Conservation (phyloP, 2,888 invertebrate genomes). For the Meteorus colon region DNA sequence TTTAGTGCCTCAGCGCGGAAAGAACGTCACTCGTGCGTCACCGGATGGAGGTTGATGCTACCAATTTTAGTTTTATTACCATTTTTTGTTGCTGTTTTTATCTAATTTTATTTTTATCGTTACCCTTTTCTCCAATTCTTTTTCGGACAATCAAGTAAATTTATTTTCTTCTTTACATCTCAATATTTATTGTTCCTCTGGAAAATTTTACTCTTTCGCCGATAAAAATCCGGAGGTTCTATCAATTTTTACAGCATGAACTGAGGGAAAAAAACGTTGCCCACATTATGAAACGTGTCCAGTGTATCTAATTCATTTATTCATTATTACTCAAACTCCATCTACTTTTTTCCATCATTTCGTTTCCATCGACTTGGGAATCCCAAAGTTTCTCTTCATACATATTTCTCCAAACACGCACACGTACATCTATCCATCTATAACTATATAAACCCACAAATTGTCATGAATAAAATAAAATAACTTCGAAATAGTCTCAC, state of each 20-base stretch:
- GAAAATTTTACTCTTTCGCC: too few species aligned
- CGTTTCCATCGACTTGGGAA: background rate
- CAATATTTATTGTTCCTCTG: too few species aligned
- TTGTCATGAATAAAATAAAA: background rate
- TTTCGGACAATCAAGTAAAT: background rate
- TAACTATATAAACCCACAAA: background rate
- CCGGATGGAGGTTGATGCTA: conserved; percentile 53
- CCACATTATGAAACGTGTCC: conserved; percentile 12
- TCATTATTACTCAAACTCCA: background rate
- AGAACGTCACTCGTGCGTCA: conserved; percentile 43
- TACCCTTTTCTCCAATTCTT: background rate
- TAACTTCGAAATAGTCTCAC: conserved; percentile 17
- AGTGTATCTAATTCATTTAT: conserved; percentile 13
- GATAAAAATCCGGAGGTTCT: too few species aligned
- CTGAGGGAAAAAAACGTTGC: background rate
- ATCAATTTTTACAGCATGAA: too few species aligned
- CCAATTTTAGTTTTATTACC: conserved; percentile 36
- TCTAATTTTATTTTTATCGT: conserved; percentile 18
- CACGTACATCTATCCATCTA: background rate
- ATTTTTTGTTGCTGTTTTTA: conserved; percentile 41
- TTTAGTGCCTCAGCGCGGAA: conserved; percentile 38
- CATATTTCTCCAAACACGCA: background rate
- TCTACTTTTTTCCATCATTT: background rate
- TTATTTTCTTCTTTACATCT: background rate
- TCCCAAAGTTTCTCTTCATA: conserved; percentile 21